A percentile compares a stretch with the other conserved stretches of the same genome.
These are phyloP conservation scores for Sinohyriopsis cumingii DNA, from an alignment of 2,888 invertebrate genomes.

Conservation along the genomic window DNA sequence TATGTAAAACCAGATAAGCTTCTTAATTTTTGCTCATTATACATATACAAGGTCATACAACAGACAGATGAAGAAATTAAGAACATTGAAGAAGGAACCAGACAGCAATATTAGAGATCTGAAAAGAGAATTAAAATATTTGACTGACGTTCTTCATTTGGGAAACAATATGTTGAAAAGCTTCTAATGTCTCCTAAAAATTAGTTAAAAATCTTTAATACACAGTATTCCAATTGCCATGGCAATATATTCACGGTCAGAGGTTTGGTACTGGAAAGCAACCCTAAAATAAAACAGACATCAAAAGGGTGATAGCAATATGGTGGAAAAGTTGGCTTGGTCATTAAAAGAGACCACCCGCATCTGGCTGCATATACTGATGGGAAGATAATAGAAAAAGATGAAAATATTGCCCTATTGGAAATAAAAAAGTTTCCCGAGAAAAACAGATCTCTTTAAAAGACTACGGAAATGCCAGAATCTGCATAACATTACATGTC, in stretches of 20 bases:
- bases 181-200: background rate
- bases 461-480: no score
- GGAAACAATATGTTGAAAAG: conserved; percentile 7
- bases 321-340: conserved; percentile 3
- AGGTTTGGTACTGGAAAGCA: conserved; percentile 8
- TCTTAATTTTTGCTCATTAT: background rate
- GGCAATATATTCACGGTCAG: conserved; percentile 11
- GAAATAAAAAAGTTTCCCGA: conserved; percentile 15
- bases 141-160: no score
- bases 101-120: no score
- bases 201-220: conserved; percentile 10
- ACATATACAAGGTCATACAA: background rate
- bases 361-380: conserved; percentile 12
- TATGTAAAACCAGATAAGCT: conserved; percentile 4
- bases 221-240: conserved; percentile 4
- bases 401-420: background rate
- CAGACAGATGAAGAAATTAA: no score
- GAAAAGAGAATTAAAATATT: no score
- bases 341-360: no score
- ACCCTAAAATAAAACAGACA: conserved; percentile 7
- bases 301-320: background rate
- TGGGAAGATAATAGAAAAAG: conserved; percentile 1
- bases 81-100: no score
- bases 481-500: no score
- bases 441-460: conserved; percentile 4